Evolutionary conservation across 2,113 vertebrate species (phyloP), one percentile per base, ranked within the genome.

Genomic region (Oreocharis arfaki): DNA sequence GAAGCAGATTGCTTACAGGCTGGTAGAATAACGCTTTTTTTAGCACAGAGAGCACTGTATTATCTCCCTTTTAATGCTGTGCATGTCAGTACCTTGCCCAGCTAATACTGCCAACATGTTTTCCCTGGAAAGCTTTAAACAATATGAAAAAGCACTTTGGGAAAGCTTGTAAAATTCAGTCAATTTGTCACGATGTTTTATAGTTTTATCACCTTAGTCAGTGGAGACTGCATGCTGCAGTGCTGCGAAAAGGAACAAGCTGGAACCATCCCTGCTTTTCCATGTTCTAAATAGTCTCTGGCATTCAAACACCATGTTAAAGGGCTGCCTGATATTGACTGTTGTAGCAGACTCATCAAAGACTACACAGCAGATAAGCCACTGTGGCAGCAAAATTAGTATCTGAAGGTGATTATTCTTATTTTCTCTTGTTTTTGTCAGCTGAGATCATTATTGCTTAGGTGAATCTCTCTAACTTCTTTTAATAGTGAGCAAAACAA

Each of bases 81-180:
- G 73, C 79, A 10, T 95, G 92, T 85, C 85, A 91, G 60, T 90
- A 83, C 71, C 61, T 81, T 87, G 88, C 90, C 79, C 86, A 89
- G 85, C 64, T 93, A 87, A 87, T 95, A 78, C 64, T 94, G 93
- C 85, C 92, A 92, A 53, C 60, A 42, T 41, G 67, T 96, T 95
- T 94, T 95, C 90, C 76, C 88, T 94, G 64, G 92, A 90, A 96
- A 96, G 76, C 93, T 90, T 89, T 96, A 88, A 96, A 94, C 83
- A 86, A 87, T 96, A 81, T 64, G 83, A 94, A 95, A 90, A 93
- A 89, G 49, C 80, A 94, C 88, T 96, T 94, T 86, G 82, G 67
- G 95, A 88, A 96, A 67, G 79, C 90, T 93, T 95, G 92, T 96
- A 96, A 95, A 94, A 95, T 93, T 81, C 90, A 90, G 92, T 95